Evolutionary conservation across 2,797 vertebrate species (phyloP).

Genomic region (Cuniculus paca): DNA sequence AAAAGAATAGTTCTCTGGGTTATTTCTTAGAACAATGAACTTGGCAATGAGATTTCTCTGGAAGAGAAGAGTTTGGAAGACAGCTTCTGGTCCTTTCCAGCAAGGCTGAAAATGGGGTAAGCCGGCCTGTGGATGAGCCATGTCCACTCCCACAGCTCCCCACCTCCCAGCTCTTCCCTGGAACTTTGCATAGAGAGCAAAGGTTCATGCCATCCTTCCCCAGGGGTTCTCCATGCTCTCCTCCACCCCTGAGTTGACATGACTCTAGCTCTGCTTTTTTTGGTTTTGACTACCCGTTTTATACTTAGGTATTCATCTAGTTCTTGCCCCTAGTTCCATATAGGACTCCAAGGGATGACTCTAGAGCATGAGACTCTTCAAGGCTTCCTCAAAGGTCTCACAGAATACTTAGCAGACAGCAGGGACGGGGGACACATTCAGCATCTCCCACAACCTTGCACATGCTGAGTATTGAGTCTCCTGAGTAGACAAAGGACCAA

Average conservation of each 20-base stretch:
- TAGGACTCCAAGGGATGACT: background rate
- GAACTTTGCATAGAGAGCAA: background rate
- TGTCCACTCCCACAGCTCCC: background rate
- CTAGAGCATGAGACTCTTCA: background rate
- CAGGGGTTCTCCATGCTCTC: background rate
- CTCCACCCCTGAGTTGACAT: background rate
- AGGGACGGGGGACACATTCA: rapidly evolving
- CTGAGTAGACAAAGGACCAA: background rate
- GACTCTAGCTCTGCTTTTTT: background rate
- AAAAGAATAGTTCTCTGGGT: background rate
- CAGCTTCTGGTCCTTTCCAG: background rate
- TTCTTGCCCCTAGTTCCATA: background rate
- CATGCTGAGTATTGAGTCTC: background rate
- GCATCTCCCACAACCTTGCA: rapidly evolving
- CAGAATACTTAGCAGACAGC: background rate
- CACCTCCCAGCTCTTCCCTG: background rate
- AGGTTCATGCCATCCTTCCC: no score
- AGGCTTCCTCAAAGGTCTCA: background rate
- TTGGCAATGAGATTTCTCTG: background rate
- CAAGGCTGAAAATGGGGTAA: background rate
- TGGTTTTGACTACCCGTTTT: background rate
- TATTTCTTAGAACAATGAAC: background rate
- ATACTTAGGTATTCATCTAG: no score
- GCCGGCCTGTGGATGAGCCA: background rate
- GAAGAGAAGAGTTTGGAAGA: background rate